Conservation (phyloP, 1,140 invertebrate genomes). For the Eueides isabella region DNA sequence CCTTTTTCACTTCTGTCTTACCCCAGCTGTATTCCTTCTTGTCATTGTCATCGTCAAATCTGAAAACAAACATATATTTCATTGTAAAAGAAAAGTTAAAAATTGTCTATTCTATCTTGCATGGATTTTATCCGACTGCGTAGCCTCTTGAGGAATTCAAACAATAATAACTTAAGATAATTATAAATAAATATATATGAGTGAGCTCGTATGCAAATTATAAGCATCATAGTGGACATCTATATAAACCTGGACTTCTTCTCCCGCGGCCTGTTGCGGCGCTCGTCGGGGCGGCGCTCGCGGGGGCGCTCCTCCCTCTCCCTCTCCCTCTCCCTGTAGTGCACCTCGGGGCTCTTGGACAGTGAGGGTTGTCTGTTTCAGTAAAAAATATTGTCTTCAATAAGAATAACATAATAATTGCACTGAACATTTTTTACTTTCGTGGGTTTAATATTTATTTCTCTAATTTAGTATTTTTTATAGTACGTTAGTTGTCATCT, state of each 20-base stretch:
- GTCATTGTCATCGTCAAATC: slow-evolving; percentile 65
- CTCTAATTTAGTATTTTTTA: no score
- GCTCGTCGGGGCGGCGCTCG: slow-evolving; percentile 21
- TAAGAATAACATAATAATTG: no score
- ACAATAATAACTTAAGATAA: no score
- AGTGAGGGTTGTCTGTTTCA: slow-evolving; percentile 46
- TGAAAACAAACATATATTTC: background rate
- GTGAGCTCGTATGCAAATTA: no score
- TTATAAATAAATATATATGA: no score
- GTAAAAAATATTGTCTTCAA: background rate
- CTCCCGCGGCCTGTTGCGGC: slow-evolving; percentile 41
- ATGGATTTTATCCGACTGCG: no score
- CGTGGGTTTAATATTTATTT: no score
- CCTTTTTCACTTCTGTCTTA: slow-evolving; percentile 75
- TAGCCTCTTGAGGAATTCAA: no score
- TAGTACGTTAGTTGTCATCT: no score
- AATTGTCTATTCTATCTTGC: no score
- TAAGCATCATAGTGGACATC: no score
- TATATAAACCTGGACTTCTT: slow-evolving; percentile 55
- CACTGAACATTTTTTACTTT: no score
- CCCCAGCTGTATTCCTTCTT: slow-evolving; percentile 86
- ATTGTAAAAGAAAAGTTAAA: background rate
- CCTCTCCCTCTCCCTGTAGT: slow-evolving; percentile 42
- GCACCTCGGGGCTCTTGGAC: slow-evolving; percentile 54
- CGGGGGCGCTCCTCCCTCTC: slow-evolving; percentile 36